phyloP scores from a whole-genome alignment of 1,140 invertebrate genomes.

The Trinorchestia longiramus region DNA sequence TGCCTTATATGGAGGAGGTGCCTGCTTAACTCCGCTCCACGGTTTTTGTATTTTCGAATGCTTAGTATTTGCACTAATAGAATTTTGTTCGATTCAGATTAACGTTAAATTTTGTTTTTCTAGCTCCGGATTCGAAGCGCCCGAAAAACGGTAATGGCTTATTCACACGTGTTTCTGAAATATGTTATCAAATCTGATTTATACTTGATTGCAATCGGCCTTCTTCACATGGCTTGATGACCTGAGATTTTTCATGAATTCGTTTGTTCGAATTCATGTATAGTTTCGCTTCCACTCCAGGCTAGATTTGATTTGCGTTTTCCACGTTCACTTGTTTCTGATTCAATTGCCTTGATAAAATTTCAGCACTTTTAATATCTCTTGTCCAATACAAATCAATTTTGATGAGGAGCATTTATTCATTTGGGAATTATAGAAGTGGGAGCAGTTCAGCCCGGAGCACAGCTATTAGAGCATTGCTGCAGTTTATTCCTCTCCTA shows the following conservation, averaged over 20 bases:
- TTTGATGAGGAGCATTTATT: not conserved
- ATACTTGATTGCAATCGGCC: not conserved
- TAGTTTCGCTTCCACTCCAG: too few species aligned
- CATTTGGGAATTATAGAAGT: not conserved
- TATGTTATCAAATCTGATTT: not conserved
- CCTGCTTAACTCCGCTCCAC: not conserved
- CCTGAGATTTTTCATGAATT: not conserved
- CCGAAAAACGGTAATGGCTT: not conserved
- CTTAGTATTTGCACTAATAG: not conserved
- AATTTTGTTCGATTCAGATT: not conserved
- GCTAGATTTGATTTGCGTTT: not conserved
- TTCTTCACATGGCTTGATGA: not conserved
- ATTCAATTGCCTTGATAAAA: not conserved
- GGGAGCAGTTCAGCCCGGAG: conserved; percentile 50
- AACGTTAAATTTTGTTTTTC: not conserved
- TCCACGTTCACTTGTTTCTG: not conserved
- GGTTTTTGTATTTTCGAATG: not conserved
- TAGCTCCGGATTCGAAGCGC: not conserved
- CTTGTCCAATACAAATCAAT: not conserved
- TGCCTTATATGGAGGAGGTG: not conserved
- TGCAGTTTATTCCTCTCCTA: not conserved
- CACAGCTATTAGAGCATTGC: not conserved
- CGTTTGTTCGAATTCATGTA: too few species aligned
- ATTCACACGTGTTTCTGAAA: not conserved
- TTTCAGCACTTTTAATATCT: not conserved